Percentiles rank a stretch among this genome's conserved stretches.
These are phyloP conservation scores for Sisyra nigra DNA, from an alignment of 2,888 invertebrate species.

Conservation along the genomic window DNA sequence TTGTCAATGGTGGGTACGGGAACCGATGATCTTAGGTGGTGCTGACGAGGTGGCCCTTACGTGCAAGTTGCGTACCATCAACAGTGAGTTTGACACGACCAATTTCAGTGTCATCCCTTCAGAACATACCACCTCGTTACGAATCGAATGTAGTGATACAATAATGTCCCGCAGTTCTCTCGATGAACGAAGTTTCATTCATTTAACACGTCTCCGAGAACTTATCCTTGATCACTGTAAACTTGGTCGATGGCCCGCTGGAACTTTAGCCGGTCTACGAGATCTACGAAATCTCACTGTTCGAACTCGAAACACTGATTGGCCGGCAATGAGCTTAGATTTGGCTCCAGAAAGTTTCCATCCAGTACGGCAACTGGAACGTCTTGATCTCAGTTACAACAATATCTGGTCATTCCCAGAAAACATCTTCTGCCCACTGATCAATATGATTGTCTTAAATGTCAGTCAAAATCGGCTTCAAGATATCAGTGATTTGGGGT, in stretches of 20 bases:
- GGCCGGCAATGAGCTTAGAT: slow-evolving; percentile 72
- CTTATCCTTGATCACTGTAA: slow-evolving; percentile 76
- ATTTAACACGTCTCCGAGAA: slow-evolving; percentile 63
- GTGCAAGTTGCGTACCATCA: slow-evolving; percentile 67
- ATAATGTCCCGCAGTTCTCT: slow-evolving; percentile 65
- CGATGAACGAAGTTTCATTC: slow-evolving; percentile 61
- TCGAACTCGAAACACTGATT: slow-evolving; percentile 67
- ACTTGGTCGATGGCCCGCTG: slow-evolving; percentile 65
- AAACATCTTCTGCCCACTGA: slow-evolving; percentile 67
- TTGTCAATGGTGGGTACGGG: slow-evolving; percentile 62
- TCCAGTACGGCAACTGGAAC: slow-evolving; percentile 61
- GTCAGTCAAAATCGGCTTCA: slow-evolving; percentile 77
- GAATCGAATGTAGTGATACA: slow-evolving; percentile 65
- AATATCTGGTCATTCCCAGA: slow-evolving; percentile 83
- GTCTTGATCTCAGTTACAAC: slow-evolving; percentile 71
- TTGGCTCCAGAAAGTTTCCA: slow-evolving; percentile 64
- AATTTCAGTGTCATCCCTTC: slow-evolving; percentile 77
- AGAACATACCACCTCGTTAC: slow-evolving; percentile 63
- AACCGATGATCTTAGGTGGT: slow-evolving; percentile 34
- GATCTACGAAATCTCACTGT: slow-evolving; percentile 74
- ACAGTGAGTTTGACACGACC: slow-evolving; percentile 76
- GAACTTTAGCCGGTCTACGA: slow-evolving; percentile 60
- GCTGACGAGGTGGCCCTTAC: slow-evolving; percentile 57
- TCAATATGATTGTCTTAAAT: slow-evolving; percentile 64
- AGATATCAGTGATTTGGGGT: slow-evolving; percentile 75